Base-by-base conservation (phyloP, 2,888 invertebrate species). In the Metellina segmentata region DNA sequence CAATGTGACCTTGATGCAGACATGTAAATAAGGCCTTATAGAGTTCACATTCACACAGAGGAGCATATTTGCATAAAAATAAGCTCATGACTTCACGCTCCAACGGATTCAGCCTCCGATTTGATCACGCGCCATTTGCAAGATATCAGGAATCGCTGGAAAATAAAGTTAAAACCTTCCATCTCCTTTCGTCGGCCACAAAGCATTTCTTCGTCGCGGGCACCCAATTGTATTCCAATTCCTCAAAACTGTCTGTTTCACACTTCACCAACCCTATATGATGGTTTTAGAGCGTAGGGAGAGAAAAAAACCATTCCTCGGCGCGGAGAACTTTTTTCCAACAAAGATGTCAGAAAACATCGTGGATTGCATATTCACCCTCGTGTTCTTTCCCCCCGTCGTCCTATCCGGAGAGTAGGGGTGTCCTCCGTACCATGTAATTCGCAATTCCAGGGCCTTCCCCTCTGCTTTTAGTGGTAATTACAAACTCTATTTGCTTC, bases 381-480 rank as follows among this genome's bases (percentile, higher is more conserved):
- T n/a, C 70, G 48, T 74, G 34, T 53, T 70, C 13, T 19, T 34
- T 8, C 74, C 75, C 16, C 7, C 78, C 51, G 9, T 69, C 86
- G 78, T 34, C 7, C 34, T 11, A 48, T 51, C 48, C 49, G 71
- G 34, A 61, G 6, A 5, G 19, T 87, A 82, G 53, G 87, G 82
- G 75, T 87, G 91, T 70, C 70, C 81, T 91, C n/a, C 77, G 81
- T 77, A 83, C 87, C 87, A 88, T 91, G 86, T 74, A 83, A 91
- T 88, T 88, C 88, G 82, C 81, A 74, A 90, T 81, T 81, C 72
- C 88, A 81, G 20, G 69, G 20, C 61, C 91, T 52, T 34, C 70
- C 78, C 71, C 91, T 9, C 61, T 61, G 72, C 91, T 91, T 85
- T 91, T 88, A 91, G 91, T 91, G 85, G 91, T 91, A 91, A 91